Evolutionary conservation across 2,888 invertebrate genomes (phyloP).

Genomic region (Troides oblongomaculatus): DNA sequence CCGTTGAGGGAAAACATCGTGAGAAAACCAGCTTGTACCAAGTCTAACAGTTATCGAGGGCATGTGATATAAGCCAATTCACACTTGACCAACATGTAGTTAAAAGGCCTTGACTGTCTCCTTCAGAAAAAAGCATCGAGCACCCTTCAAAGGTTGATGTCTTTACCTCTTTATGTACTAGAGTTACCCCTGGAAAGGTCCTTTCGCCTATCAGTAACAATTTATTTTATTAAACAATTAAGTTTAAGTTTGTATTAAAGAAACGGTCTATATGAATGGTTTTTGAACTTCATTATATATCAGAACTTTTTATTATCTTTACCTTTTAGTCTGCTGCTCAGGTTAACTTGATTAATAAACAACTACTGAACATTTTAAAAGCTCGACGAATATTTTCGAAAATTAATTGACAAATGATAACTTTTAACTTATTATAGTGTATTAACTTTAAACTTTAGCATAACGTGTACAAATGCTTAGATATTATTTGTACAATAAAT

Average conservation of each 20-base stretch:
- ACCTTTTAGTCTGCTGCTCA: conserved; percentile 14
- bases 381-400: not conserved
- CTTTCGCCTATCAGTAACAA: conserved; percentile 48
- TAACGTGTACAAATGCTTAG: too few relatives aligned
- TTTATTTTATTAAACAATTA: conserved; percentile 37
- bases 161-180: conserved; percentile 27
- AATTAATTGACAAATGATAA: conserved; percentile 1
- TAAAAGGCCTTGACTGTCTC: too few relatives aligned
- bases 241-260: conserved; percentile 42
- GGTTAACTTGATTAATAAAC: conserved; percentile 15
- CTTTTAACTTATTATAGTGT: not conserved
- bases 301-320: conserved; percentile 15
- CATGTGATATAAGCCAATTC: too few relatives aligned
- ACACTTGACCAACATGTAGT: too few relatives aligned
- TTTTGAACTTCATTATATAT: conserved; percentile 8
- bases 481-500: not conserved
- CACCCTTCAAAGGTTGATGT: conserved; percentile 12
- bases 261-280: conserved; percentile 30
- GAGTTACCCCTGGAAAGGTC: conserved; percentile 46
- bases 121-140: not conserved
- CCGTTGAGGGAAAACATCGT: too few relatives aligned
- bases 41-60: too few relatives aligned
- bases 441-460: too few relatives aligned
- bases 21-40: too few relatives aligned
- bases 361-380: conserved; percentile 2